Percentiles rank a stretch among this genome's conserved stretches.
Evolutionary conservation across 2,888 invertebrate species (phyloP).

Genomic region (Lymantria monacha): DNA sequence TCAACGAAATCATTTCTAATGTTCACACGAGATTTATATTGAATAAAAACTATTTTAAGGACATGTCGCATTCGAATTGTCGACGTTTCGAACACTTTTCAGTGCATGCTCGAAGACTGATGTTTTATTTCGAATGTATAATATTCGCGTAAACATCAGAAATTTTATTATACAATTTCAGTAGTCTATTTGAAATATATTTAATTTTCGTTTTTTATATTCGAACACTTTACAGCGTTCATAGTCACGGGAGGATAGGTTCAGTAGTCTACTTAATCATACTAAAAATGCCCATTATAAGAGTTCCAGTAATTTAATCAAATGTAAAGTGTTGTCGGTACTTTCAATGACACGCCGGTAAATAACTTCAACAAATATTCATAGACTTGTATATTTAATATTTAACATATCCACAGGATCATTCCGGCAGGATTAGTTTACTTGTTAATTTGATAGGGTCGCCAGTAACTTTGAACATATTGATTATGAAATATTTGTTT

Average conservation of each 20-base stretch:
- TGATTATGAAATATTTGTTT: too few species aligned
- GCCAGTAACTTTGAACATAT: background rate
- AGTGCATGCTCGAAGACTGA: too few species aligned
- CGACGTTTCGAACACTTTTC: too few species aligned
- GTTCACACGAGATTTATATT: too few species aligned
- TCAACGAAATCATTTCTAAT: too few species aligned
- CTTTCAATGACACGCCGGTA: slow-evolving; percentile 23
- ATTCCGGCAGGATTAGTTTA: slow-evolving; percentile 33
- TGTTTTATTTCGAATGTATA: too few species aligned
- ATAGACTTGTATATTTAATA: slow-evolving; percentile 35
- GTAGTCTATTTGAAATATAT: background rate
- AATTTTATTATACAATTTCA: background rate
- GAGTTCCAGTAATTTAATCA: slow-evolving; percentile 14
- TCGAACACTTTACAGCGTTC: too few species aligned
- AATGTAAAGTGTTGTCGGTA: slow-evolving; percentile 7
- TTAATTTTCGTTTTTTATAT: too few species aligned
- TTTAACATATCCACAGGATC: slow-evolving; percentile 36
- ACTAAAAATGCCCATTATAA: slow-evolving; percentile 2
- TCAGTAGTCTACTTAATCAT: slow-evolving; percentile 1
- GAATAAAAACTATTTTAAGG: too few species aligned
- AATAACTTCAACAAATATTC: slow-evolving; percentile 14
- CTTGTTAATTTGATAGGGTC: slow-evolving; percentile 26
- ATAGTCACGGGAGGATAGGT: too few species aligned
- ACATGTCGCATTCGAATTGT: too few species aligned
- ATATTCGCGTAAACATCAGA: too few species aligned